Conservation (phyloP, 1,140 invertebrate species). For the Zaprionus nigranus region DNA sequence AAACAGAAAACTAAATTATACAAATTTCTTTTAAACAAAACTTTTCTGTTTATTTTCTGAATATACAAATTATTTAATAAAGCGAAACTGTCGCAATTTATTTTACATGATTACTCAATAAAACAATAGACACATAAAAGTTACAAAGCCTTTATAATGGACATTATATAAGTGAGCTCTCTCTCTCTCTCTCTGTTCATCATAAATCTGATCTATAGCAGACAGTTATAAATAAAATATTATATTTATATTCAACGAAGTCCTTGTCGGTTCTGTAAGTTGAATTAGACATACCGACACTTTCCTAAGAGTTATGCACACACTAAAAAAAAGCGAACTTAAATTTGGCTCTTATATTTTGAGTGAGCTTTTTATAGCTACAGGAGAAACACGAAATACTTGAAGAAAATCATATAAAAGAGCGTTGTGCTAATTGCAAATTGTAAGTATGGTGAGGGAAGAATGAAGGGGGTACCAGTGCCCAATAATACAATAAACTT, state of each 20-base stretch:
- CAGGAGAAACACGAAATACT: conserved; percentile 1
- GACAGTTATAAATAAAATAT: too few relatives aligned
- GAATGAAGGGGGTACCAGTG: not conserved
- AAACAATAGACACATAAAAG: too few relatives aligned
- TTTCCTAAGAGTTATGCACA: not conserved
- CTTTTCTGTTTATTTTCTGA: not conserved
- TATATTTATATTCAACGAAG: not conserved
- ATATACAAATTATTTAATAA: not conserved
- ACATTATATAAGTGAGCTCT: too few relatives aligned
- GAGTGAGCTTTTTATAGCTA: conserved; percentile 4
- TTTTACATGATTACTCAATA: too few relatives aligned
- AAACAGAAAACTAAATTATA: not conserved
- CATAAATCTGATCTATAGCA: too few relatives aligned
- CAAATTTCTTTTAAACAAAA: not conserved
- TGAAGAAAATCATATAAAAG: conserved; percentile 9
- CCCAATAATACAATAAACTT: conserved; percentile 12
- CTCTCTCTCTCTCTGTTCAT: too few relatives aligned
- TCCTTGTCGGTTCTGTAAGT: too few relatives aligned
- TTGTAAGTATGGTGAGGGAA: not conserved
- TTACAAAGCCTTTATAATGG: too few relatives aligned
- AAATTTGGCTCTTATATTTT: conserved; percentile 4
- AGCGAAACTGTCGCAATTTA: too few relatives aligned
- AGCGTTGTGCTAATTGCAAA: conserved; percentile 24
- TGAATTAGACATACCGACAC: not conserved
- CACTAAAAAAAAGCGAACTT: not conserved